Evolutionary conservation across 2,113 vertebrate species (phyloP).

Genomic region (Carassius carassius): DNA sequence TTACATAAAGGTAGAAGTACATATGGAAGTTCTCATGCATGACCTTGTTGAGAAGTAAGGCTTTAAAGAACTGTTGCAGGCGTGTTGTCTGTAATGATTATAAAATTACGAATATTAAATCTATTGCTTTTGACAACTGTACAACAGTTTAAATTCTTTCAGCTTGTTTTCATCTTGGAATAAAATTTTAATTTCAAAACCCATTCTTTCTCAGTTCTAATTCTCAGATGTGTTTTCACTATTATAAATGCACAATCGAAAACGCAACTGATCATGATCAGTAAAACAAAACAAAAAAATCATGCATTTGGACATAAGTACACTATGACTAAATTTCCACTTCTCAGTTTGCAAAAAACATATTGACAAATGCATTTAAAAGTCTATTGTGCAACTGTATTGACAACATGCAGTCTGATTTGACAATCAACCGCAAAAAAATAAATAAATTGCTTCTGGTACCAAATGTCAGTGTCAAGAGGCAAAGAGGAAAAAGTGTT

Average conservation of each 20-base stretch:
- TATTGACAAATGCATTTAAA: not conserved
- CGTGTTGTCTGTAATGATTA: not conserved
- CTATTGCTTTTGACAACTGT: slow-evolving; percentile 2
- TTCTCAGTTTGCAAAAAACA: not conserved
- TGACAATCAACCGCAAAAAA: too few species aligned
- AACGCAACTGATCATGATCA: not conserved
- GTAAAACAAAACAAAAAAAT: not conserved
- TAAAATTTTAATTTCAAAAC: not conserved
- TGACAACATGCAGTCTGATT: not conserved
- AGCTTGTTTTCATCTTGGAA: not conserved
- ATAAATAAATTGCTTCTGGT: too few species aligned
- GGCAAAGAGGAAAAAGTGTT: not conserved
- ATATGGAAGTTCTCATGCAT: not conserved
- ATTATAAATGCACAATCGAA: not conserved
- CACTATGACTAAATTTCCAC: not conserved
- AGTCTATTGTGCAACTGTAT: not conserved
- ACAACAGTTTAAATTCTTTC: not conserved
- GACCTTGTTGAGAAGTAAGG: not conserved
- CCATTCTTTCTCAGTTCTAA: not conserved
- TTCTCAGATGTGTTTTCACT: not conserved
- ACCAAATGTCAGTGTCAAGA: not conserved
- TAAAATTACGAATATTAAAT: not conserved
- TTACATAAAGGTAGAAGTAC: not conserved
- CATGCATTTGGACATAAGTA: not conserved
- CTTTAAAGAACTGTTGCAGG: not conserved